phyloP scores from a whole-genome alignment of 2,888 invertebrate genomes.

The Acleris emargana region DNA sequence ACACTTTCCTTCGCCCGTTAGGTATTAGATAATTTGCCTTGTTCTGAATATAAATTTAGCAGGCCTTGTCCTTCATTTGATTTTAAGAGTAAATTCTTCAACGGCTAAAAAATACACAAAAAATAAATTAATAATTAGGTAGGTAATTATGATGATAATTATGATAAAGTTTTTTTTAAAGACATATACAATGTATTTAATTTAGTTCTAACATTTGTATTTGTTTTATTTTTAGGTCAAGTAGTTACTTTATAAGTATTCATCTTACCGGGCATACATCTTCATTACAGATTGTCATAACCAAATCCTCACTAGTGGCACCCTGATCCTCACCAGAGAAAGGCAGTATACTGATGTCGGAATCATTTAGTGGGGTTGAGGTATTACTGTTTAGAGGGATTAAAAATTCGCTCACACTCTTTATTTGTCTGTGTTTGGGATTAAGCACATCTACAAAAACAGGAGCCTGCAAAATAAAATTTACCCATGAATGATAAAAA shows the following conservation, averaged over 20 bases:
- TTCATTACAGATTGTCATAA: conserved; percentile 26
- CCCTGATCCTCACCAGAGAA: no score
- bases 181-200: no score
- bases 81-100: not conserved
- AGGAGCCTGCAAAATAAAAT: conserved; percentile 15
- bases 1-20: conserved; percentile 13
- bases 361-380: no score
- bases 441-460: conserved; percentile 16
- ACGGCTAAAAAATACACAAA: no score
- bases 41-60: conserved; percentile 29
- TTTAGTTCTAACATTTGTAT: conserved; percentile 7
- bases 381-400: conserved; percentile 2
- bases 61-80: conserved; percentile 22
- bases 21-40: conserved; percentile 28
- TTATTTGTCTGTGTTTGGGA: conserved; percentile 15
- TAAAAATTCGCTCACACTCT: conserved; percentile 24
- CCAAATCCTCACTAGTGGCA: no score
- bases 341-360: no score
- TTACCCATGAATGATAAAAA: not conserved
- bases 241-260: conserved; percentile 11
- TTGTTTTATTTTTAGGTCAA: conserved; percentile 8
- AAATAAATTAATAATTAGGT: no score
- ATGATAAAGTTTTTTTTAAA: no score
- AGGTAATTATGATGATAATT: no score
- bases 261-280: conserved; percentile 22